Conservation (phyloP, 2,113 vertebrate species). For the Myotis davidii region DNA sequence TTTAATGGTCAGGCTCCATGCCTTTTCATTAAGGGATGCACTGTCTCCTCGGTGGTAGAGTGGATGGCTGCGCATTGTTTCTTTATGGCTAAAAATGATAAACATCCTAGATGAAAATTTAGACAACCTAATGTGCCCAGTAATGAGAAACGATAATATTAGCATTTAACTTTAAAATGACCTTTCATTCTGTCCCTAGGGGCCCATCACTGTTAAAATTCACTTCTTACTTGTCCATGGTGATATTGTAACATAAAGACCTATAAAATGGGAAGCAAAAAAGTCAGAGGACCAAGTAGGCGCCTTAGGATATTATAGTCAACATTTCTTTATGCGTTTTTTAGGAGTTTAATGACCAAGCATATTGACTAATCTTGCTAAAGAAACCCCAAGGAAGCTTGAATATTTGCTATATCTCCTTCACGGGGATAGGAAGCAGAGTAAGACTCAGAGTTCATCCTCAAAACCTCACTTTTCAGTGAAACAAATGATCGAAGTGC, state of each 20-base stretch:
- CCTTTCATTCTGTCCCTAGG: constrained; percentile 61
- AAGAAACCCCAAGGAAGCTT: neutral
- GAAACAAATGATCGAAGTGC: neutral
- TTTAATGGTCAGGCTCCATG: constrained; percentile 50
- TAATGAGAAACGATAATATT: constrained; percentile 66
- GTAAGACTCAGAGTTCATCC: neutral
- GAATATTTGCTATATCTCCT: neutral
- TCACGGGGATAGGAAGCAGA: neutral
- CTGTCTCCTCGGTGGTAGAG: constrained; percentile 16
- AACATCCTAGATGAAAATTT: constrained; percentile 64
- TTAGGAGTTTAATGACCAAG: neutral
- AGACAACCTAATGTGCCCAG: constrained; percentile 37
- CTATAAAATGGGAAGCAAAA: neutral
- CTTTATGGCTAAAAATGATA: constrained; percentile 64
- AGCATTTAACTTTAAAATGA: constrained; percentile 71
- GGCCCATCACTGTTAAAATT: constrained; percentile 55
- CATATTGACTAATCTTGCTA: neutral
- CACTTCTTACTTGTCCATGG: neutral
- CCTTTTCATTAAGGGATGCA: constrained; percentile 18
- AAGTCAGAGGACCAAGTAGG: fast-evolving
- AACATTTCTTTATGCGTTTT: neutral
- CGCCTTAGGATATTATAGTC: neutral
- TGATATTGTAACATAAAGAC: neutral
- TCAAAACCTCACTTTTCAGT: neutral
- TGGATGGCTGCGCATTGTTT: constrained; percentile 56